Base-by-base conservation (phyloP, 2,113 vertebrate genomes). In the Promerops cafer region DNA sequence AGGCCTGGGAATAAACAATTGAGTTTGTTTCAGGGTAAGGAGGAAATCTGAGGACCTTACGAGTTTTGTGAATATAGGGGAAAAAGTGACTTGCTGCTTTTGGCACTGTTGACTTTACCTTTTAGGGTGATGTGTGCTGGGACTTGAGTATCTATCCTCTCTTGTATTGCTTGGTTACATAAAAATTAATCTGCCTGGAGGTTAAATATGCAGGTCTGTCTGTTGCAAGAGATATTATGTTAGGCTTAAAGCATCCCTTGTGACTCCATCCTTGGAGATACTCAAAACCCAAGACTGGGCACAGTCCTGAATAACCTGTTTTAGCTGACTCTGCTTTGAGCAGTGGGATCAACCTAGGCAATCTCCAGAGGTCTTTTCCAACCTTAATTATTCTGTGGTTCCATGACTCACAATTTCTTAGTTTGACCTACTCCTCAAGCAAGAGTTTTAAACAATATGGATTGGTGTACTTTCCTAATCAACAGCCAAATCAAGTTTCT, bases 81-180 rank as follows among this genome's bases (percentile, higher is more conserved):
- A 37, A 89, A 94, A 96, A 91, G 42, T 93, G 69, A 87, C 66
- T 87, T 96, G 64, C 69, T 84, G 78, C 50, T 94, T 95, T 93
- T 94, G 81, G 57, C 87, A 80, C 24, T 59, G 57, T 72, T 63
- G 47, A 33, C 68, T 87, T 95, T 57, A 56, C 89, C 74, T 95
- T 96, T 93, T 95, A 87, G 93, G 81, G 78, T 83, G 84, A 87
- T 93, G 27, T 68, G 18, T 91, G 61, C 78, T 57, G 66, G 45
- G 70, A 66, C 47, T 75, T 87, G 56, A 76, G 33, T 37, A 28
- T 81, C 35, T 79, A 3, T 79, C 16, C 22, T 80, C 40, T 45
- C 47, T 92, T 37, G 16, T 68, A 65, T 89, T 94, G 31, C 61
- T 81, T 75, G 16, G 13, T 91, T 95, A 93, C 5, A 3, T 82